phyloP scores from a whole-genome alignment of 1,140 invertebrate genomes.

The Saccostrea glomerata region DNA sequence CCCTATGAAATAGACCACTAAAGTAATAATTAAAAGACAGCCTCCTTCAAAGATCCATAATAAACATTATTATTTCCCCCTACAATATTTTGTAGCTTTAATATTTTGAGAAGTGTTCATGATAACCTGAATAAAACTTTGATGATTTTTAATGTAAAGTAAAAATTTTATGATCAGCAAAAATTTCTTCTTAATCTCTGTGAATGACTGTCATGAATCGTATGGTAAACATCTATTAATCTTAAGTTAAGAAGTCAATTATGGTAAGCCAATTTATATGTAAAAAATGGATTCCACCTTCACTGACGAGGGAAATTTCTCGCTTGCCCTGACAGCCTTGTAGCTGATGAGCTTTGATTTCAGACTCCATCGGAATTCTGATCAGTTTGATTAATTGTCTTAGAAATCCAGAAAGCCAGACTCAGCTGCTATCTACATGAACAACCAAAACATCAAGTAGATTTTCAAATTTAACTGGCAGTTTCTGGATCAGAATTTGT shows the following conservation, averaged over 20 bases:
- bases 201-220: background rate
- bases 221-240: slow-evolving; percentile 1
- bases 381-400: slow-evolving; percentile 36
- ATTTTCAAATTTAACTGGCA: slow-evolving; percentile 12
- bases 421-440: background rate
- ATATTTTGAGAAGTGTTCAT: no score
- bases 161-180: no score
- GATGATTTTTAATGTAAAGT: no score
- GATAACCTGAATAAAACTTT: no score
- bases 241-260: slow-evolving; percentile 20
- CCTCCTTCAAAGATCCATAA: background rate
- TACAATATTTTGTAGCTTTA: no score
- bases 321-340: background rate
- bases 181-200: background rate
- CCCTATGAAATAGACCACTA: background rate
- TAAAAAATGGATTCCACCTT: background rate
- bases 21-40: background rate
- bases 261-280: slow-evolving; percentile 29
- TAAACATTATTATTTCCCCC: no score
- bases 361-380: background rate
- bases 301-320: slow-evolving; percentile 25
- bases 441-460: slow-evolving; percentile 19
- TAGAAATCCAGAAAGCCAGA: slow-evolving; percentile 8
- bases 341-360: slow-evolving; percentile 30
- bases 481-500: background rate